Evolutionary conservation across 2,113 vertebrate species (phyloP), one percentile per base, ranked within the genome.

Genomic region (Haliaeetus leucogaster): DNA sequence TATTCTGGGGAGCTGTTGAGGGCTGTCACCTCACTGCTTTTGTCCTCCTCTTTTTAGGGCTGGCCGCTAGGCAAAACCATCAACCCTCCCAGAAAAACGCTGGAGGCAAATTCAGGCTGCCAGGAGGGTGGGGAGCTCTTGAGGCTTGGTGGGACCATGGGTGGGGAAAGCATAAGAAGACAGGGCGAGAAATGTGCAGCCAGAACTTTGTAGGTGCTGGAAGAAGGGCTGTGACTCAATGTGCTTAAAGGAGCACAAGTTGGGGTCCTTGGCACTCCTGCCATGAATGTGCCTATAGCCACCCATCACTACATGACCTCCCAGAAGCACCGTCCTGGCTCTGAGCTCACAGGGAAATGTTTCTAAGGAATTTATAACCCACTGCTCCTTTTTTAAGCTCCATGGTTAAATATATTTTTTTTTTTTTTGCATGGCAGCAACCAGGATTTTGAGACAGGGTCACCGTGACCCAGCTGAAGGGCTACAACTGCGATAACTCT

Each of bases 241-340:
- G 34, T 1, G 1, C 1, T 0, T 4, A 14, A 43, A 18, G 22
- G 30, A 32, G 21, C 21, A 8, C 11, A 4, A 32, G 30, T 1
- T 26, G 23, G 17, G 34, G 47, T 40, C 56, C 40, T 14, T 16
- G 47, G 53, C 34, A 45, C 7, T 10, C 40, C 16, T 6, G 16
- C 38, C 43, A 16, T 1, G 2, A 23, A 4, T 2, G 23, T 38
- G 36, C 16, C 56, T 36, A 16, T 3, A 16, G 16, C 48, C 4
- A 0, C 18, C 43, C 70, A 13, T 23, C 32, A 0, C 43, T 43
- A 13, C 29, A 0, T 25, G 62, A 4, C 48, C 66, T 63, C 40
- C 66, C 11, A 25, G 66, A 40, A 71, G 40, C 6, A 1, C 18
- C 6, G 1, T 32, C 61, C 52, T 16, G 36, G 36, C 68, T 50